Evolutionary conservation across 2,797 vertebrate species (phyloP).

Genomic region (Erithacus rubecula): DNA sequence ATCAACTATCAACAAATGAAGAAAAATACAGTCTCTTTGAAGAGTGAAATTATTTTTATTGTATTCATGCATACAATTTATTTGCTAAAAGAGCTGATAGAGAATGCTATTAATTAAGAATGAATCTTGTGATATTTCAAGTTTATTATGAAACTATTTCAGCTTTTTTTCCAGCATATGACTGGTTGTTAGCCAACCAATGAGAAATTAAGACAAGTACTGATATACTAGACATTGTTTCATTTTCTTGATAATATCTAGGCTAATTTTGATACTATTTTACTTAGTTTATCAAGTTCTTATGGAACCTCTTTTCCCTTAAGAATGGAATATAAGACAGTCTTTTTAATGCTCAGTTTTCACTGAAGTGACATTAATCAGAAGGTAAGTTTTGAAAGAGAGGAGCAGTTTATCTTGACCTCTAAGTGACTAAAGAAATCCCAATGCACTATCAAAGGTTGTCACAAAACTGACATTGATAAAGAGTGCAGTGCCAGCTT

Average conservation of each 20-base stretch:
- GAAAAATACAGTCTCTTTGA: background rate
- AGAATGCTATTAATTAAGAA: background rate
- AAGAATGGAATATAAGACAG: background rate
- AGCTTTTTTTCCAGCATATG: background rate
- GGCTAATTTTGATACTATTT: background rate
- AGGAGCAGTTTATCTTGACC: conserved; percentile 40
- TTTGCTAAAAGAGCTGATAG: background rate
- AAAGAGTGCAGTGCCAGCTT: background rate
- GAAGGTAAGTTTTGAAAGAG: conserved; percentile 5
- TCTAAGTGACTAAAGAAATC: conserved; percentile 40
- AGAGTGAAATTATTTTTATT: background rate
- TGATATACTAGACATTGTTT: background rate
- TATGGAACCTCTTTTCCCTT: background rate
- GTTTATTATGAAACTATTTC: background rate
- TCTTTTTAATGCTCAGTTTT: background rate
- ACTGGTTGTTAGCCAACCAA: background rate
- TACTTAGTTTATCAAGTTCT: background rate
- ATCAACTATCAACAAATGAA: background rate
- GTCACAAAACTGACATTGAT: conserved; percentile 30
- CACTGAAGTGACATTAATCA: conserved; percentile 31
- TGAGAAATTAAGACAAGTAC: background rate
- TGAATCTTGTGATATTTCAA: background rate
- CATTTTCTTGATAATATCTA: background rate
- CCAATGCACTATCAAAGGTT: background rate
- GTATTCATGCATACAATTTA: background rate